Percentiles rank a stretch among this genome's conserved stretches.
Evolutionary conservation across 2,113 vertebrate genomes (phyloP).

Genomic region (Elachura formosa): DNA sequence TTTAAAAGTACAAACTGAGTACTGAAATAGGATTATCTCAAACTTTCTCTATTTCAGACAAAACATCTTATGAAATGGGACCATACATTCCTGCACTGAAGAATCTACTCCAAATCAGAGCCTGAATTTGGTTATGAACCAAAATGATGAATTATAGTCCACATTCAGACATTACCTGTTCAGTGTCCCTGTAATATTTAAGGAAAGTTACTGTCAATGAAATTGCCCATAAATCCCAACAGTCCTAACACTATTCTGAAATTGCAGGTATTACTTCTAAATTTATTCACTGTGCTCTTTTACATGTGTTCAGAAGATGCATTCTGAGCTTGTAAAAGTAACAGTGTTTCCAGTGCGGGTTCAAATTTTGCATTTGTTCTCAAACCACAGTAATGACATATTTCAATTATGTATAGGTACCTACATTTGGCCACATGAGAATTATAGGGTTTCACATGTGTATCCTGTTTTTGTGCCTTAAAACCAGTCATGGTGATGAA

Average conservation of each 20-base stretch:
- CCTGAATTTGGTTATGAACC: neutral
- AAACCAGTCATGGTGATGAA: neutral
- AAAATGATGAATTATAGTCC: neutral
- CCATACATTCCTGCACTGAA: neutral
- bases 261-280: neutral
- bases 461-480: neutral
- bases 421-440: neutral
- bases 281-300: neutral
- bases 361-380: slow-evolving; percentile 7
- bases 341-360: neutral
- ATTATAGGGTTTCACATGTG: neutral
- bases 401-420: neutral
- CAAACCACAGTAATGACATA: neutral
- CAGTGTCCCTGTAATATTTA: neutral
- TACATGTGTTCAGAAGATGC: neutral
- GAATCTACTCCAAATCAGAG: neutral
- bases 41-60: neutral
- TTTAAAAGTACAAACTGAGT: neutral
- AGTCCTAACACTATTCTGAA: neutral
- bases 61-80: neutral
- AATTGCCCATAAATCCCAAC: neutral
- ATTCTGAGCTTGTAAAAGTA: neutral
- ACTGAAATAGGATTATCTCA: neutral
- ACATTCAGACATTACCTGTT: neutral
- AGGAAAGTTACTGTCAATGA: neutral